Evolutionary conservation across 2,113 vertebrate species (phyloP), one percentile per base, ranked within the genome.

Genomic region (Xenopus borealis): DNA sequence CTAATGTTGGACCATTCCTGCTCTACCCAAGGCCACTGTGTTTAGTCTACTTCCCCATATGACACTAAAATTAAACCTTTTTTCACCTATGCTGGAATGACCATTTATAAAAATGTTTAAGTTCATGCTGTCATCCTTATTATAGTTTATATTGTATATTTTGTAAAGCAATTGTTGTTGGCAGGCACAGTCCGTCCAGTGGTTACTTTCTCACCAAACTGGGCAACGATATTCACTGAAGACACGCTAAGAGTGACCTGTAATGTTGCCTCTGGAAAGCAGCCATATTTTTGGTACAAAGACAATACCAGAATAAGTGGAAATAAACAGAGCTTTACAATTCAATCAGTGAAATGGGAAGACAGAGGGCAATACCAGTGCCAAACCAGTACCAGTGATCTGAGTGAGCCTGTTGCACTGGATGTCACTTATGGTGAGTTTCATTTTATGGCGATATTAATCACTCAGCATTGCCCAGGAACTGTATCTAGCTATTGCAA

Each of bases 211-310:
- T 23, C 50, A 17, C 71, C 71, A 40, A 44, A 53, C 52, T 19
- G 63, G 63, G 62, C 62, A 5, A 65, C 52, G 5, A 66, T 73
- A 44, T 23, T 66, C 12, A 73, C 62, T 1, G 16, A 16, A 7
- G 71, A 73, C 20, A 23, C 30, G 2, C 52, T 73, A 33, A 66
- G 50, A 6, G 27, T 73, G 50, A 57, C 50, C 2, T 73, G 71
- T 20, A 65, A 53, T 6, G 52, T 66, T 62, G 30, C n/a, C 10
- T 52, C 71, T 7, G 62, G 11, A 18, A 17, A 65, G 12, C 46
- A 20, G 4, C 17, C 0, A 12, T 73, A 57, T 73, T 65, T 14
- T 20, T 73, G 71, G 71, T 73, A 73, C 71, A 65, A 66, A 55
- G 71, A 63, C 16, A 53, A 13, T 10, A 17, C 8, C 2, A 3